Base-by-base conservation (phyloP, 2,113 vertebrate species). In the Spheniscus mendiculus region DNA sequence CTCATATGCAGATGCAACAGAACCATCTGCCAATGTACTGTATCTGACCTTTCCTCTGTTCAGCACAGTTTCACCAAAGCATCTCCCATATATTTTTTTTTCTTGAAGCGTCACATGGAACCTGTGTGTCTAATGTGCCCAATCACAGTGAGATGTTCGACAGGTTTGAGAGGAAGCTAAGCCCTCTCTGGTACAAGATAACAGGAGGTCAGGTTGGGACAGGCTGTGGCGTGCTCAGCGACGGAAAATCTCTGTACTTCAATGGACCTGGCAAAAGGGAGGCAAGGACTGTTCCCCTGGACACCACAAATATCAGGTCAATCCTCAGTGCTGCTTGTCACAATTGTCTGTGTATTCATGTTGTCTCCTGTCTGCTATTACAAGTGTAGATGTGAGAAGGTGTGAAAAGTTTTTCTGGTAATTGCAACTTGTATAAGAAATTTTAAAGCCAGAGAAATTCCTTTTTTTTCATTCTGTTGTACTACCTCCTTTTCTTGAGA, bases 121-220 rank as follows among this genome's bases (percentile, higher is more conserved):
- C 99, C 89, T 99, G 99, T 96, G 99, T 99, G 45, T 99, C 99
- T 11, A 98, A 98, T 45, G 96, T 98, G 63, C 98, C 99, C 73
- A 99, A 99, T 89, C 99, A 99, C 94, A 99, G 98, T 67, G 99
- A 99, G 98, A 99, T 99, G 98, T 98, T 98, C 7, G 99, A 99
- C 97, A 99, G 99, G 80, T 99, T 99, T 97, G 99, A 99, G 97
- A 99, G 99, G 79, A 99, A 99, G 97, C 98, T 99, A 79, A 99
- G 99, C 93, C 99, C 99, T 10, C 99, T 99, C 65, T 99, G 99
- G 99, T 98, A 99, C 97, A 99, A 99, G 97, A 98, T 99, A 73
- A 99, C 98, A 12, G 99, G 99, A 58, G 99, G 99, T 79, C 99
- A 99, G 94, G 98, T 99, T 36, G 99, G 99, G 80, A 98, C 99